A percentile compares a stretch with the other conserved stretches of the same genome.
phyloP scores from a whole-genome alignment of 2,113 vertebrate genomes.

The Oxygymnocypris stewartii region DNA sequence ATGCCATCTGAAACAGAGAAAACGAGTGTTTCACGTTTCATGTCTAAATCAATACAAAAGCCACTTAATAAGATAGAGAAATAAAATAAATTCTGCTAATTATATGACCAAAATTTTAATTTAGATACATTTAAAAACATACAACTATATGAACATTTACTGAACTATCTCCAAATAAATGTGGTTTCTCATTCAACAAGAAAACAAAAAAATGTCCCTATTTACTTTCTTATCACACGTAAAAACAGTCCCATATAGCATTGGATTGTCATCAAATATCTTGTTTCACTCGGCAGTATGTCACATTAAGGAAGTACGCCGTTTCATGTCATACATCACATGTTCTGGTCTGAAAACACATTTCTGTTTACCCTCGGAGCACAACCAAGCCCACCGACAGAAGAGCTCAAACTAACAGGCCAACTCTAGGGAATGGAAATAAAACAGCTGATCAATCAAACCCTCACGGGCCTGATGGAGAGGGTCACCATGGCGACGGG shows the following conservation, averaged over 20 bases:
- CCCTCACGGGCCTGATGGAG: conserved; percentile 50
- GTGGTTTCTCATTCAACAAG: too few relatives aligned
- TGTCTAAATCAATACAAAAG: neutral
- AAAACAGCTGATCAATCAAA: conserved; percentile 55
- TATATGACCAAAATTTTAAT: neutral
- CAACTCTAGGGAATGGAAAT: conserved; percentile 36
- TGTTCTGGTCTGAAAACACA: conserved; percentile 47
- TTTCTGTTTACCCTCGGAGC: conserved; percentile 55
- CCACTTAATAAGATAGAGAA: neutral
- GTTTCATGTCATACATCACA: too few relatives aligned
- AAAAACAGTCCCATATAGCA: neutral
- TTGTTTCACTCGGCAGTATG: neutral
- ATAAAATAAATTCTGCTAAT: neutral
- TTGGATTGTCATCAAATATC: neutral
- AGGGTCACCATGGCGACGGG: conserved; percentile 70
- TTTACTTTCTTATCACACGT: neutral
- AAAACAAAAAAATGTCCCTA: neutral
- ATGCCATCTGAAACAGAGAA: conserved; percentile 76
- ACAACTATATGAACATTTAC: too few relatives aligned
- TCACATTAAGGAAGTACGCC: neutral
- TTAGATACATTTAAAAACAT: neutral
- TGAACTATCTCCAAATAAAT: too few relatives aligned
- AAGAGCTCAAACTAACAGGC: conserved; percentile 35
- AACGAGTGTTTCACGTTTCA: conserved; percentile 6
- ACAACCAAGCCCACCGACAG: conserved; percentile 43